Conservation (phyloP, 1,140 invertebrate genomes). For the Camponotus vicinus region DNA sequence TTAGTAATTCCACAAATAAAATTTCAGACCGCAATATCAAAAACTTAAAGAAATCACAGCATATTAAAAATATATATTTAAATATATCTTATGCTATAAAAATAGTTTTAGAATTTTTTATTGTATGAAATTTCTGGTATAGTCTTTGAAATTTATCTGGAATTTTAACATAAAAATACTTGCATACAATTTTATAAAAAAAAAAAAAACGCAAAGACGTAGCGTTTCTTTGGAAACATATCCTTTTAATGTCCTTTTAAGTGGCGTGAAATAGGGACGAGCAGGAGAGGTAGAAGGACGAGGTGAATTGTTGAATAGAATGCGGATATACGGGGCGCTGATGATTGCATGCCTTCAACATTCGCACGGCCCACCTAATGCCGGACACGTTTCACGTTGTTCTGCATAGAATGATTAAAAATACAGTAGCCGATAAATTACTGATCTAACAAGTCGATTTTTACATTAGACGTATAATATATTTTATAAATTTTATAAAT, state of each 20-base stretch:
- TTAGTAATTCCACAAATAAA: neutral
- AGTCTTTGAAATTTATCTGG: neutral
- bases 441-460: conserved; percentile 13
- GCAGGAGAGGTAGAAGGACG: conserved; percentile 50
- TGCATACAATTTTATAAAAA: neutral
- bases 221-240: neutral
- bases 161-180: neutral
- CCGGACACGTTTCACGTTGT: conserved; percentile 27
- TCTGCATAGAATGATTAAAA: conserved; percentile 35
- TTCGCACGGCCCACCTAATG: conserved; percentile 44
- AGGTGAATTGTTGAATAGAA: conserved; percentile 73
- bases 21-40: neutral
- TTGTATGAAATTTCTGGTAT: neutral
- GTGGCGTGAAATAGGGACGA: conserved; percentile 47
- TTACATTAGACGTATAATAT: neutral
- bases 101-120: neutral
- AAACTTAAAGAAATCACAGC: neutral
- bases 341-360: conserved; percentile 73
- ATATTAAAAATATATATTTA: neutral
- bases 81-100: neutral
- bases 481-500: neutral
- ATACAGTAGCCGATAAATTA: neutral
- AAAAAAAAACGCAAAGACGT: neutral
- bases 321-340: conserved; percentile 80
- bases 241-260: conserved; percentile 8